Conservation (phyloP, 1,140 invertebrate species). For the Meteorus sp. region DNA sequence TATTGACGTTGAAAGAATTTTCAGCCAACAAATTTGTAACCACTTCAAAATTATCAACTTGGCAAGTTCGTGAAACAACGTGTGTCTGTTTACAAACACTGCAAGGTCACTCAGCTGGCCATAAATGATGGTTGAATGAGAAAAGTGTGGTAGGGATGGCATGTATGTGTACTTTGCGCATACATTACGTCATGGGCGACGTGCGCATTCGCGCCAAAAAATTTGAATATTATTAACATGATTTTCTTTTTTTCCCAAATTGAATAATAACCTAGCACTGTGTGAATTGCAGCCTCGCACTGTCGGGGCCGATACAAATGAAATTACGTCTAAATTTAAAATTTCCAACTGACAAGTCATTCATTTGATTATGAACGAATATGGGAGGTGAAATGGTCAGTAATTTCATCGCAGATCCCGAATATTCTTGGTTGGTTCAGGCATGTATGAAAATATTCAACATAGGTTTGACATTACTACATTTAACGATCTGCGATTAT, state of each 20-base stretch:
- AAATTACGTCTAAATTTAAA: background rate
- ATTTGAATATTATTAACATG: too few relatives aligned
- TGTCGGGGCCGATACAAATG: background rate
- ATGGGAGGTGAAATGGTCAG: background rate
- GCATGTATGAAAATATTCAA: slow-evolving; percentile 44
- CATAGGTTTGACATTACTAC: slow-evolving; percentile 45
- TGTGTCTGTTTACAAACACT: slow-evolving; percentile 60
- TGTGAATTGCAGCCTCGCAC: background rate
- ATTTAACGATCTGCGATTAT: slow-evolving; percentile 41
- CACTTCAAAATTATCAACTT: slow-evolving; percentile 6
- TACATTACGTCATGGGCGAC: background rate
- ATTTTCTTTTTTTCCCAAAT: too few relatives aligned
- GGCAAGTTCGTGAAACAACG: slow-evolving; percentile 41
- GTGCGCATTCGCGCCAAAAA: too few relatives aligned
- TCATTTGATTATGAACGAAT: too few relatives aligned
- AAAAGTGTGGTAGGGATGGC: background rate
- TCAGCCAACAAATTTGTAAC: slow-evolving; percentile 10
- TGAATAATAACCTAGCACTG: too few relatives aligned
- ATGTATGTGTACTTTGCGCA: background rate
- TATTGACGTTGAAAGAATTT: background rate
- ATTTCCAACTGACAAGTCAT: too few relatives aligned
- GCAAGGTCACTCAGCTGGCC: slow-evolving; percentile 50
- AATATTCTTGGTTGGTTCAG: slow-evolving; percentile 46
- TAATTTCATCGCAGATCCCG: slow-evolving; percentile 34
- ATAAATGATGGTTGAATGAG: background rate